Conservation (phyloP, 2,113 vertebrate genomes). For the Notarius quadriscutis region DNA sequence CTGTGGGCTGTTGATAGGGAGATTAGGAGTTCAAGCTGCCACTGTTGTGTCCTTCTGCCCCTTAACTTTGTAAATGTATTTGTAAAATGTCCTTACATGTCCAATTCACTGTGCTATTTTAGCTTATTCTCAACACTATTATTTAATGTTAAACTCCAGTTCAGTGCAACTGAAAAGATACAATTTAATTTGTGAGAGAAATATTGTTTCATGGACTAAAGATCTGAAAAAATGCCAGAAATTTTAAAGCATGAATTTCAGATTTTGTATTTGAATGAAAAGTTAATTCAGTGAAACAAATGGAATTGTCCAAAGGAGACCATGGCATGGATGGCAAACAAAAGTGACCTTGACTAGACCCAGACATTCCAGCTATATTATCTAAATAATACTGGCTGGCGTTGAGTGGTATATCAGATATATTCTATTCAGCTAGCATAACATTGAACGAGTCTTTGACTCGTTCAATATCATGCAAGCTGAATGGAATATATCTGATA, state of each 20-base stretch:
- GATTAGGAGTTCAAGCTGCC: not conserved
- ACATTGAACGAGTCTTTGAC: too few species aligned
- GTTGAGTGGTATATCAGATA: too few species aligned
- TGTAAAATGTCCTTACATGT: too few species aligned
- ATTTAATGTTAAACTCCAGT: not conserved
- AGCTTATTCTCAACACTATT: not conserved
- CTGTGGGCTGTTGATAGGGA: not conserved
- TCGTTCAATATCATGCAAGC: too few species aligned
- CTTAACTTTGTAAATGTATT: too few species aligned
- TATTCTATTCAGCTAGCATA: too few species aligned
- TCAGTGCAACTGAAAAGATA: not conserved
- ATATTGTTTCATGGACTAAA: not conserved
- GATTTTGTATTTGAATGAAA: not conserved
- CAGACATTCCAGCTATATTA: not conserved
- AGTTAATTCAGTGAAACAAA: not conserved
- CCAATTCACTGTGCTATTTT: not conserved
- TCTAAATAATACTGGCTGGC: too few species aligned
- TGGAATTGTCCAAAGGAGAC: not conserved
- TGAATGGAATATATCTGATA: too few species aligned
- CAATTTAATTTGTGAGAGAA: not conserved
- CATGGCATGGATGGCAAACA: not conserved
- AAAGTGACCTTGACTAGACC: not conserved
- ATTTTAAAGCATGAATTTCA: not conserved
- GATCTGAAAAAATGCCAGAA: not conserved
- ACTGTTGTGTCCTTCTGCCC: not conserved